Evolutionary conservation across 2,888 invertebrate species (phyloP), one percentile per base, ranked within the genome.

Genomic region (Limnephilus lunatus): DNA sequence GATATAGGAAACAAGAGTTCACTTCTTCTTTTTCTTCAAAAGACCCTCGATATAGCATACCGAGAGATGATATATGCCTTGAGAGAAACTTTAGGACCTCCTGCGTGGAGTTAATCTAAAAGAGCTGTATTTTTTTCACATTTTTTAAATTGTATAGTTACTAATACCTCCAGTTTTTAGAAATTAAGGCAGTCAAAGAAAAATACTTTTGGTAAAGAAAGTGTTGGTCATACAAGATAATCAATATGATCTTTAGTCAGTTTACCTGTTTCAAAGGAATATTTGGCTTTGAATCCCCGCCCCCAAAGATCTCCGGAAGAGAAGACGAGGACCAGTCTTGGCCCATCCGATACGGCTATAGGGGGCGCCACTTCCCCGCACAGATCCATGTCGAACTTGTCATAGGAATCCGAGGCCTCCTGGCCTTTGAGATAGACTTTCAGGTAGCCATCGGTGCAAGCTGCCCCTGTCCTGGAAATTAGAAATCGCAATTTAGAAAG

Each of bases 251-350:
- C 25, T 25, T 68, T 25, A 9, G 68, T 68, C 68, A 9, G 25
- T 68, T 94, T 94, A 98, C 98, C 98, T 95, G 98, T 98, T 96
- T 98, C 97, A 95, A 98, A 98, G 89, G 97, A 97, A 95, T 98
- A 98, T 95, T 97, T 97, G 94, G 98, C 98, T 95, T 99, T 99
- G 95, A 99, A 99, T 92, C 99, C 99, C 89, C 98, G 97, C 14
- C 99, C 99, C 95, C 98, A 98, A 92, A 98, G 96, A 94, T 99
- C 98, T 3, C 99, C 99, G 91, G 99, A 99, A 95, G 98, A 98
- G 95, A 99, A 99, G 89, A 99, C 98, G 97, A 99, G 98, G 86
- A 99, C 98, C 93, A 99, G 97, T 90, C 99, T 97, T 5, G 99
- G 99, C 2, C 99, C 99, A 95, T 98, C 98, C 90, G 99, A 99